Conservation (phyloP, 2,888 invertebrate species). For the Tiliacea aurago region DNA sequence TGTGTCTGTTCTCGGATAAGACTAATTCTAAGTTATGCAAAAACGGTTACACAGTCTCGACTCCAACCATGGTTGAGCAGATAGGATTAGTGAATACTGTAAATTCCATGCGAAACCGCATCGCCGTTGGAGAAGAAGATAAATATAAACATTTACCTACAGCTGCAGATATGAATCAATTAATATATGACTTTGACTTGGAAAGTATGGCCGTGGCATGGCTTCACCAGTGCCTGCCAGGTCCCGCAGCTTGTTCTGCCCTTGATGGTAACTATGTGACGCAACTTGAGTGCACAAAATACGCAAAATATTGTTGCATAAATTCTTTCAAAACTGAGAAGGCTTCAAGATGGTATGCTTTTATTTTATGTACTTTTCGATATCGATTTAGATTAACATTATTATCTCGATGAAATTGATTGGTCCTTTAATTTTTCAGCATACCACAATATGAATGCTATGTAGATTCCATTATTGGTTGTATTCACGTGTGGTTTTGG, state of each 20-base stretch:
- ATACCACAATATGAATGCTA: slow-evolving; percentile 82
- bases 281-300: slow-evolving; percentile 85
- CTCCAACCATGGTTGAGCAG: slow-evolving; percentile 75
- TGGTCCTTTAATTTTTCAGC: slow-evolving; percentile 68
- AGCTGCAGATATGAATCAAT: slow-evolving; percentile 85
- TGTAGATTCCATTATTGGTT: slow-evolving; percentile 80
- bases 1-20: slow-evolving; percentile 80
- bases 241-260: slow-evolving; percentile 83
- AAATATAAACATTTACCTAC: slow-evolving; percentile 80
- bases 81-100: slow-evolving; percentile 80
- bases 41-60: slow-evolving; percentile 71
- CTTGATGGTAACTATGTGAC: slow-evolving; percentile 79
- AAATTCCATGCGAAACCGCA: slow-evolving; percentile 85
- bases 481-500: slow-evolving; percentile 83
- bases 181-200: slow-evolving; percentile 84
- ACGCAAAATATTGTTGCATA: slow-evolving; percentile 78
- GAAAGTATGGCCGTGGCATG: slow-evolving; percentile 82
- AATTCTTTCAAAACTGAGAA: slow-evolving; percentile 59
- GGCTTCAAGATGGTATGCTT: slow-evolving; percentile 74
- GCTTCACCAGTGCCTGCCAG: slow-evolving; percentile 85
- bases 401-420: slow-evolving; percentile 11
- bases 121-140: slow-evolving; percentile 77
- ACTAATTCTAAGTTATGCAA: slow-evolving; percentile 77
- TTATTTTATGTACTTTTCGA: background rate
- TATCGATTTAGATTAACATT: background rate